Evolutionary conservation across 2,797 vertebrate species (phyloP).

Genomic region (Aeoliscus strigatus): DNA sequence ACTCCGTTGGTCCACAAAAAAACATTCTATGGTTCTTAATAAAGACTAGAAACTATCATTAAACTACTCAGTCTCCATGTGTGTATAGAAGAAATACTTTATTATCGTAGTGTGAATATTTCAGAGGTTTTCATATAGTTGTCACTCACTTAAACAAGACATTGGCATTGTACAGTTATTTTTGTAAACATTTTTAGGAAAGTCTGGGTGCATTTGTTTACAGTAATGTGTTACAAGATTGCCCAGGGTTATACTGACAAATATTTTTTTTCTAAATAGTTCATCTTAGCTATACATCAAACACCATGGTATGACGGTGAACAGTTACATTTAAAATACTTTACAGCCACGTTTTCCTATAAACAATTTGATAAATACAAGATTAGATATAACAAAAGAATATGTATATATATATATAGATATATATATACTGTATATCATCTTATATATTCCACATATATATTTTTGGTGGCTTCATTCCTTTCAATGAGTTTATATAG

Average conservation of each 20-base stretch:
- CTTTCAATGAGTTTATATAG: slow-evolving; percentile 49
- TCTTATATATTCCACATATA: slow-evolving; percentile 64
- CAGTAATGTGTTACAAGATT: slow-evolving; percentile 53
- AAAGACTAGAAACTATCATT: background rate
- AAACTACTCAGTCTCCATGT: slow-evolving; percentile 25
- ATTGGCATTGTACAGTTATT: slow-evolving; percentile 74
- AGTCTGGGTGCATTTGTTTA: slow-evolving; percentile 52
- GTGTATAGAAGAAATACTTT: slow-evolving; percentile 81
- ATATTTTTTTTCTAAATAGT: slow-evolving; percentile 64
- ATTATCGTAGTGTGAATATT: slow-evolving; percentile 83
- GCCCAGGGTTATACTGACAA: slow-evolving; percentile 64
- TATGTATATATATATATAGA: slow-evolving; percentile 77
- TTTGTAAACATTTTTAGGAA: slow-evolving; percentile 76
- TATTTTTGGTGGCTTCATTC: slow-evolving; percentile 66
- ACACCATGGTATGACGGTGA: slow-evolving; percentile 78
- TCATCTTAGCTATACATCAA: slow-evolving; percentile 80
- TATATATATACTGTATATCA: slow-evolving; percentile 55
- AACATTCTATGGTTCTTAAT: no score
- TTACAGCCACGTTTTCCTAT: slow-evolving; percentile 82
- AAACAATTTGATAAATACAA: slow-evolving; percentile 83
- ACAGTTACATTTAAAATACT: slow-evolving; percentile 77
- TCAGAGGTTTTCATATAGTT: slow-evolving; percentile 74
- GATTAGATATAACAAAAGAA: slow-evolving; percentile 82
- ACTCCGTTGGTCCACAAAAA: no score
- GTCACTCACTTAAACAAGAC: slow-evolving; percentile 81